Evolutionary conservation across 2,113 vertebrate species (phyloP).

Genomic region (Probosciger aterrimus): DNA sequence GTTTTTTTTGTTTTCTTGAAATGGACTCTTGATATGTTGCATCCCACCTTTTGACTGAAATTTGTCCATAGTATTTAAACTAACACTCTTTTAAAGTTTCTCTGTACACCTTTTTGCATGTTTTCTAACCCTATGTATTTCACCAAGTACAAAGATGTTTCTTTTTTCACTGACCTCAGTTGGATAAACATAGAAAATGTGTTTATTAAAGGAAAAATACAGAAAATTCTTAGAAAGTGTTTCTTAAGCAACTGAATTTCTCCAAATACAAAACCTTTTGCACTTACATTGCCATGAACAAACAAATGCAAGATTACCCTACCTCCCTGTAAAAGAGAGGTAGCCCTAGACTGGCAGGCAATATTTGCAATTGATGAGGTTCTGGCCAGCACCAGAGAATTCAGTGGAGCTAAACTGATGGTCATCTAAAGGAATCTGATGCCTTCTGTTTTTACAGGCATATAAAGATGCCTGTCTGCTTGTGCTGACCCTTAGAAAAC

Average conservation of each 20-base stretch:
- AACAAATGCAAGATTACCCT: not conserved
- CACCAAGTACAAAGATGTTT: conserved; percentile 69
- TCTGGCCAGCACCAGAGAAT: not conserved
- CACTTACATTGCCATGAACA: not conserved
- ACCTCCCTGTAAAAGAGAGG: not conserved
- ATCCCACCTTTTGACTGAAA: conserved; percentile 87
- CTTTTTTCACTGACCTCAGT: conserved; percentile 69
- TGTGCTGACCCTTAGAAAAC: not conserved
- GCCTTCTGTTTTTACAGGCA: not conserved
- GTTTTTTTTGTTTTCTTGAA: conserved; percentile 78
- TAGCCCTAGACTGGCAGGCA: not conserved
- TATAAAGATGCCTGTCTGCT: not conserved
- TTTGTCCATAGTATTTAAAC: conserved; percentile 82
- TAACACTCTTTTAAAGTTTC: conserved; percentile 83
- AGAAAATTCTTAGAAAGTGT: conserved; percentile 69
- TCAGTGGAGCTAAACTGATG: not conserved
- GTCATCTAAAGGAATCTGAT: not conserved
- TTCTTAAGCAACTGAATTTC: conserved; percentile 73
- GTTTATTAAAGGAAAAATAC: conserved; percentile 29
- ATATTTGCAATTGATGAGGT: not conserved
- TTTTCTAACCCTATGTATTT: conserved; percentile 81
- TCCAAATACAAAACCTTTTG: not conserved
- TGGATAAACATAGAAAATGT: conserved; percentile 58
- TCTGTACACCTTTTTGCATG: conserved; percentile 91
- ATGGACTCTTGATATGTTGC: conserved; percentile 90